Evolutionary conservation across 1,140 invertebrate genomes (phyloP).

Genomic region (Zaprionus camerounensis): DNA sequence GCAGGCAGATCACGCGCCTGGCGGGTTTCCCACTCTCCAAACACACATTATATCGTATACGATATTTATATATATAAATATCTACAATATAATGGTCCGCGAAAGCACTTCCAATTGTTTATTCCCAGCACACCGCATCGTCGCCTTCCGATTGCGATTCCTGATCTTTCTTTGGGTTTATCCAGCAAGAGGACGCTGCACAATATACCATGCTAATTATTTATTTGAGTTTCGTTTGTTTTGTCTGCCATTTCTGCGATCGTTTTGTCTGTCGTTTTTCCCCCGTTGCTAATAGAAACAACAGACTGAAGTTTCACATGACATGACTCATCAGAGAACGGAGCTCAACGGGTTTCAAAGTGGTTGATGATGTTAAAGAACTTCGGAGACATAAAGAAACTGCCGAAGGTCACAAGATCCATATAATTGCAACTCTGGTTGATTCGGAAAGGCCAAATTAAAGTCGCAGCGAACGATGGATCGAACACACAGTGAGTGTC

Average conservation of each 20-base stretch:
- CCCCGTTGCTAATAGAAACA: constrained; percentile 22
- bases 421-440: constrained; percentile 27
- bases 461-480: constrained; percentile 15
- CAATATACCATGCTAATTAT: constrained; percentile 35
- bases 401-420: constrained; percentile 25
- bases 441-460: constrained; percentile 28
- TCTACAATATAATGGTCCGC: constrained; percentile 32
- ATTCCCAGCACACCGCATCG: constrained; percentile 45
- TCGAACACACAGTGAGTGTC: constrained; percentile 49
- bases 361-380: constrained; percentile 38
- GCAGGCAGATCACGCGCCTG: constrained; percentile 64
- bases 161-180: constrained; percentile 24
- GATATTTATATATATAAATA: constrained; percentile 8
- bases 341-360: not conserved
- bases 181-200: constrained; percentile 11
- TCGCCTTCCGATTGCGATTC: constrained; percentile 29
- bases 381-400: constrained; percentile 2
- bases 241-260: constrained; percentile 6
- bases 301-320: constrained; percentile 27
- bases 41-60: constrained; percentile 16
- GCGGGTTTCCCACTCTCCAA: constrained; percentile 38
- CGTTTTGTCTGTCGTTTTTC: constrained; percentile 11
- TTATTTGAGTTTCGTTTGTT: constrained; percentile 32
- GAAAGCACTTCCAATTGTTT: constrained; percentile 61
- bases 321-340: constrained; percentile 33